These are phyloP conservation scores for Emmelina monodactyla DNA, from an alignment of 2,888 invertebrate species.

Conservation along the genomic window DNA sequence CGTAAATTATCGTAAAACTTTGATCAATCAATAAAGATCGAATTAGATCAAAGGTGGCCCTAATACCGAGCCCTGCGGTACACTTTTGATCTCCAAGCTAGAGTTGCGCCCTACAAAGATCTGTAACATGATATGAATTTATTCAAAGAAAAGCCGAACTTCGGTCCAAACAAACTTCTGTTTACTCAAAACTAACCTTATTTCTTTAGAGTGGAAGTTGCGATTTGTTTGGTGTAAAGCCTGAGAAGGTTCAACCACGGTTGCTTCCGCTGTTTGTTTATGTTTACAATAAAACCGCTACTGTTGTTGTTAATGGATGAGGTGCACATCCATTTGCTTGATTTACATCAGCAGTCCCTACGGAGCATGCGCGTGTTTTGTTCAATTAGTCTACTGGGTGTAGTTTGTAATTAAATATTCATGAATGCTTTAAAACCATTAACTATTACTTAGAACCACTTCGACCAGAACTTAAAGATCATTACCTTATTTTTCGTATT, in stretches of 20 bases:
- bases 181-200: not conserved
- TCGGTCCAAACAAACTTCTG: not conserved
- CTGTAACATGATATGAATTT: not conserved
- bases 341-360: slow-evolving; percentile 4
- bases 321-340: slow-evolving; percentile 25
- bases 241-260: slow-evolving; percentile 19
- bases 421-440: too few relatives aligned
- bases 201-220: slow-evolving; percentile 7
- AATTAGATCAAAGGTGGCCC: slow-evolving; percentile 24
- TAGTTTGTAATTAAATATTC: too few relatives aligned
- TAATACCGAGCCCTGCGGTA: slow-evolving; percentile 28
- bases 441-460: too few relatives aligned
- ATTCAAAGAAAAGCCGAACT: not conserved
- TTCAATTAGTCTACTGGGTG: too few relatives aligned
- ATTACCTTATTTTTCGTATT: too few relatives aligned
- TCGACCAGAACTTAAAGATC: too few relatives aligned
- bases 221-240: slow-evolving; percentile 19
- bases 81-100: slow-evolving; percentile 27
- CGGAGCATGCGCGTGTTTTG: not conserved
- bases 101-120: slow-evolving; percentile 7
- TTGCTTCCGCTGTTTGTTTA: slow-evolving; percentile 29
- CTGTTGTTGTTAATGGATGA: slow-evolving; percentile 43
- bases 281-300: slow-evolving; percentile 25
- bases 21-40: slow-evolving; percentile 16
- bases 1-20: too few relatives aligned